Base-by-base conservation (phyloP, 1,140 invertebrate species). In the Drosophila littoralis region DNA sequence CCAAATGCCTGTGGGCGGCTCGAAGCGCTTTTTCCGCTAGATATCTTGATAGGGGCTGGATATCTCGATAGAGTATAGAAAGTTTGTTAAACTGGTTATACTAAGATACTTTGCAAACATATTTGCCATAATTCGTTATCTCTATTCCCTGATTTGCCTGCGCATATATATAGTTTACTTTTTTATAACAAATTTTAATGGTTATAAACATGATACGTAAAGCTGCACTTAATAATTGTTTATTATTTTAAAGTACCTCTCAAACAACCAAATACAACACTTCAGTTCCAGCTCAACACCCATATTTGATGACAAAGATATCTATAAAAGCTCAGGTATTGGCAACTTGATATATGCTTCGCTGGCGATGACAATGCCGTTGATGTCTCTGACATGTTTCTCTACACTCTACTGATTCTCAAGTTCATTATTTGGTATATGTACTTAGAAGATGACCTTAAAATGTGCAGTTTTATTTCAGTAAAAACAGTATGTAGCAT, bases 331-430 rank as follows among this genome's bases (percentile, higher is more conserved):
- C 36, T 12, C 42, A 63, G 63, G 77, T 58, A 75, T 81, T 64
- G 82, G 71, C 81, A 83, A 83, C 83, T 73, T 74, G 58, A 71
- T 79, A 32, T 68, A 79, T 88, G 82, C 72, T 88, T 83, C 60
- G 79, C 15, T 83, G 83, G 54, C 45, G 75, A 50, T 64, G 68
- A 76, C 70, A 68, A 81, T 66, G 60, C 40, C 40, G 52, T 52
- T 40, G 59, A 65, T 75, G 70, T 67, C 60, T 57, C 69, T 38
- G 61, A 82, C 75, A 79, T 74, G 32, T 81, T 88, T 22, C 22
- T 22, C 22, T 48, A 75, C 84, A 70, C 64, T 61, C 63, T 59
- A 67, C 43, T 89, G 84, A 54, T 2, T 88, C 59, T 89, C 80
- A 89, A 88, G 84, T 77, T 77, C 76, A 83, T 66, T 33, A 10